Base-by-base conservation (phyloP, 2,888 invertebrate species). In the Drosophila monieri region DNA sequence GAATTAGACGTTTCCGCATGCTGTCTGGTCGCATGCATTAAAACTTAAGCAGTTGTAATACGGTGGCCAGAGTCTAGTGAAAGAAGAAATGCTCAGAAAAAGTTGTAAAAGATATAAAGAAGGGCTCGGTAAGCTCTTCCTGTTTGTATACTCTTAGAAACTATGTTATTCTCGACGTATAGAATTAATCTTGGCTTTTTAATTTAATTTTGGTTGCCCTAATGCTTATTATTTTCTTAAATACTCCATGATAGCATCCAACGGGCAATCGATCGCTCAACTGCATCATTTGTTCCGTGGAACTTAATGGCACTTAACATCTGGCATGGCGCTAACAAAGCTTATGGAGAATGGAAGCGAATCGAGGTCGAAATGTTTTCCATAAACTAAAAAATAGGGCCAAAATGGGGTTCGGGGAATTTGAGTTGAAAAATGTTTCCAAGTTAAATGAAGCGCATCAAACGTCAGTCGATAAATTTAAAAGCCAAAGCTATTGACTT, bases 381-480 rank as follows among this genome's bases (percentile, higher is more conserved):
- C 66, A 73, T 73, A 77, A 81, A 79, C 71, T 71, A 27, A 46
- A 68, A 47, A 46, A 51, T 43, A 9, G 54, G 53, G 51, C 27
- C 54, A 65, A 30, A 47, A 27, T 21, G 47, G 61, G 44, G 51
- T 5, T 5, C 43, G 56, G 49, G 18, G 56, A 39, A 46, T 37
- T 43, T 69, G 76, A 85, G 81, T 85, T 83, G 88, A 87, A 87
- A 83, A 83, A 87, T 87, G 88, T 83, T 83, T 85, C 85, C 87
- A 88, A 84, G 88, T 84, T 84, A 88, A 84, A 84, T 84, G 84
- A 84, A 84, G 84, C 87, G 87, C 78, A 84, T 84, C 87, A 84
- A 84, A 84, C 87, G 88, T 88, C 87, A 88, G 87, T 80, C 87
- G 87, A 84, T 88, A 84, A 84, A 84, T 84, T 84, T 84, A 88